A percentile compares a stretch with the other conserved stretches of the same genome.
Evolutionary conservation across 2,888 invertebrate genomes (phyloP).

Genomic region (Gonocerus acuteangulatus): DNA sequence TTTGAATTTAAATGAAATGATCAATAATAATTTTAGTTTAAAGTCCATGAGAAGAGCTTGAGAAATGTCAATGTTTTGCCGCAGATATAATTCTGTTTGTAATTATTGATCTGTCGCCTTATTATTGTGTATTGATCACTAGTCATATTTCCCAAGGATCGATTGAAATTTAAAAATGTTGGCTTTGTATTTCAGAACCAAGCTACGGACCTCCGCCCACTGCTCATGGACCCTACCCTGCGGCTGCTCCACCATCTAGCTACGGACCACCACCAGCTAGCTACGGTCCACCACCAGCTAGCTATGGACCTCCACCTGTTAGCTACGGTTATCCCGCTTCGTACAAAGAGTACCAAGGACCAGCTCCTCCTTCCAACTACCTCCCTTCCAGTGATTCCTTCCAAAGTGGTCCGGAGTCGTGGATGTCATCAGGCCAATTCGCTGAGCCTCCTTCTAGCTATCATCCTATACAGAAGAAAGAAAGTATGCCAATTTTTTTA

Average conservation of each 20-base stretch:
- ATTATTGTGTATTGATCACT: no score
- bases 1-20: no score
- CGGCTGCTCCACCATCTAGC: constrained; percentile 17
- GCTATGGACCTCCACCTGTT: background rate
- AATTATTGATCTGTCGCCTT: no score
- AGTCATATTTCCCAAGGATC: no score
- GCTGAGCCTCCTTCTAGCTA: constrained; percentile 13
- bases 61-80: no score
- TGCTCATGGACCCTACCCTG: constrained; percentile 19
- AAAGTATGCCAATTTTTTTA: background rate
- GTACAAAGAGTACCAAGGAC: background rate
- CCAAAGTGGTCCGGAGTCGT: constrained; percentile 13
- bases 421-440: constrained; percentile 19
- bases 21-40: no score
- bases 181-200: constrained; percentile 27
- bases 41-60: no score
- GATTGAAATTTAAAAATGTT: no score
- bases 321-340: background rate
- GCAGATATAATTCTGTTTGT: no score
- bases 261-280: constrained; percentile 30
- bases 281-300: constrained; percentile 25
- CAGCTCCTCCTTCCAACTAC: constrained; percentile 4
- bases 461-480: constrained; percentile 1
- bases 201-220: constrained; percentile 33
- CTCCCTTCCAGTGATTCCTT: constrained; percentile 12